These are phyloP conservation scores for Lithophane leautieri DNA, from an alignment of 2,888 invertebrate species.

Conservation along the genomic window DNA sequence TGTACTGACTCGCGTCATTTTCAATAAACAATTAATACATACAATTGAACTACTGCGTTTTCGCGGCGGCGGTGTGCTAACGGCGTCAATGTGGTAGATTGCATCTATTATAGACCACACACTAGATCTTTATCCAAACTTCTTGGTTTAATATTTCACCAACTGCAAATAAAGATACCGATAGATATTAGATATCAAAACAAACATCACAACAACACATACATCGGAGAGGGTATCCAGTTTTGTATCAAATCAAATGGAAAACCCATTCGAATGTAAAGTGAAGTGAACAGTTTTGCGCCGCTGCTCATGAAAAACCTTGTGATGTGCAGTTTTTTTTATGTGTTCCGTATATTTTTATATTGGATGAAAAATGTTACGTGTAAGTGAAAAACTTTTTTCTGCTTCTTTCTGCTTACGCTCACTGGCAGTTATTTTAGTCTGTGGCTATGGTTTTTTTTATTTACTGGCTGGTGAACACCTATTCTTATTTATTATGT, in stretches of 20 bases:
- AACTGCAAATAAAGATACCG: background rate
- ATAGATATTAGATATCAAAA: constrained; percentile 22
- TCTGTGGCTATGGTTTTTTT: background rate
- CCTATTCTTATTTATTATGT: background rate
- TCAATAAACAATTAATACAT: no score
- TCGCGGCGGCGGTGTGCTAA: no score
- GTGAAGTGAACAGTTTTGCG: constrained; percentile 66
- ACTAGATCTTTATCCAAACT: background rate
- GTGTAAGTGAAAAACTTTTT: background rate
- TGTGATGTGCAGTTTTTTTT: constrained; percentile 49
- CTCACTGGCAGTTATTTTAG: background rate
- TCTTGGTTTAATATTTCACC: background rate
- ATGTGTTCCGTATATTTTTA: constrained; percentile 1
- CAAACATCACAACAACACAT: constrained; percentile 29
- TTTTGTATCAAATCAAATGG: constrained; percentile 68
- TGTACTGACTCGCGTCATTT: no score
- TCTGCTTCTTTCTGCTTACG: background rate
- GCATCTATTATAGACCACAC: background rate
- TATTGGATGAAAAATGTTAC: background rate
- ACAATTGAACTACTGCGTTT: no score
- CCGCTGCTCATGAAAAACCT: constrained; percentile 43
- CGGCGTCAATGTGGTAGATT: no score
- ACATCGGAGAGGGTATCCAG: constrained; percentile 31
- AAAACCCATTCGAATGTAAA: constrained; percentile 70
- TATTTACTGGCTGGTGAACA: background rate